Evolutionary conservation across 2,797 vertebrate species (phyloP).

Genomic region (Peromyscus nudipes): DNA sequence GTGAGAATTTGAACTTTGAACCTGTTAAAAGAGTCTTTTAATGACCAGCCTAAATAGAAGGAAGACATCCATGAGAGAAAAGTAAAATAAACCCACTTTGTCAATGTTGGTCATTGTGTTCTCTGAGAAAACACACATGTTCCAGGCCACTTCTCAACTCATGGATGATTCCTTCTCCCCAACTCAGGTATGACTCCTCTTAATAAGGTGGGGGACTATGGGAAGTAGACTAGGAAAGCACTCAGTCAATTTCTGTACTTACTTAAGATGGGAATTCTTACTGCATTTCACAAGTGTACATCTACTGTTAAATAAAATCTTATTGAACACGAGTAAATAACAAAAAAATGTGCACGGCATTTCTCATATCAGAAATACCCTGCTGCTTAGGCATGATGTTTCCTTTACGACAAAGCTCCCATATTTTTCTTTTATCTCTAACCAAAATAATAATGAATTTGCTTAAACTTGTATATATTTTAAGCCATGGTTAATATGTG

Average conservation of each 20-base stretch:
- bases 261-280: not conserved
- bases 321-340: not conserved
- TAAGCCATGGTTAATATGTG: not conserved
- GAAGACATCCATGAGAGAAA: not conserved
- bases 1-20: constrained; percentile 62
- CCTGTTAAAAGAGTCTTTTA: constrained; percentile 15
- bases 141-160: not conserved
- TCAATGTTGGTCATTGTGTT: not conserved
- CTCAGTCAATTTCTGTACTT: not conserved
- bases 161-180: not conserved
- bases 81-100: constrained; percentile 46
- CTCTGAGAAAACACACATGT: constrained; percentile 30
- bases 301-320: not conserved
- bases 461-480: not conserved
- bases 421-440: not conserved
- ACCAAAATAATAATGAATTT: not conserved
- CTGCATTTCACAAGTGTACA: not conserved
- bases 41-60: constrained; percentile 11
- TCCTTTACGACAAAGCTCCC: constrained; percentile 13
- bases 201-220: not conserved
- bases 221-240: not conserved
- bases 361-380: not conserved
- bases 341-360: not conserved
- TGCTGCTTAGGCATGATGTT: not conserved
- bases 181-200: not conserved